A percentile compares a stretch with the other conserved stretches of the same genome.
These are phyloP conservation scores for Fragum whitleyi DNA, from an alignment of 2,888 invertebrate species.

Conservation along the genomic window DNA sequence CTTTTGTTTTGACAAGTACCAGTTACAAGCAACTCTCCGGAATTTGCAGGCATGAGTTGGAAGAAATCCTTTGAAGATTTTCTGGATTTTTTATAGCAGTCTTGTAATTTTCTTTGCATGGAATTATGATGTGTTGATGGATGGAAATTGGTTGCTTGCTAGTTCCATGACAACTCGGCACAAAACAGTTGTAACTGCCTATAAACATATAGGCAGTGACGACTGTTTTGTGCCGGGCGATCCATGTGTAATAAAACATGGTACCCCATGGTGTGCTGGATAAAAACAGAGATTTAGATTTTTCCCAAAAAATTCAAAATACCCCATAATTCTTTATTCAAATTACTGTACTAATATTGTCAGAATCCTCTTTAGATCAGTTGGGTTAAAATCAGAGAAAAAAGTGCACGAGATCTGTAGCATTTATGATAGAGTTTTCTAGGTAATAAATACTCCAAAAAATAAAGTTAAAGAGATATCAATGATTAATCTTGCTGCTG, in stretches of 20 bases:
- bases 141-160: neutral
- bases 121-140: neutral
- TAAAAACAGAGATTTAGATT: neutral
- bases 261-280: neutral
- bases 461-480: too few species aligned
- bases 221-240: too few species aligned
- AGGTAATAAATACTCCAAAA: too few species aligned
- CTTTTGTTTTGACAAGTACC: constrained; percentile 24
- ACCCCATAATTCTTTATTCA: neutral
- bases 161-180: too few species aligned
- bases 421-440: neutral
- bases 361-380: neutral
- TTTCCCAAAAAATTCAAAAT: neutral
- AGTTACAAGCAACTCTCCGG: constrained; percentile 7
- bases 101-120: constrained; percentile 4
- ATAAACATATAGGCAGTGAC: too few species aligned
- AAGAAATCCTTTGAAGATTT: constrained; percentile 24
- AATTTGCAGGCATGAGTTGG: constrained; percentile 15
- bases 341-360: too few species aligned
- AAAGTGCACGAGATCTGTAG: too few species aligned
- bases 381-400: neutral
- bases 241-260: neutral
- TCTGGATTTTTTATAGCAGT: constrained; percentile 3
- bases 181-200: too few species aligned
- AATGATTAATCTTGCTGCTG: too few species aligned